Base-by-base conservation (phyloP, 1,140 invertebrate genomes). In the Papilio dardanus region DNA sequence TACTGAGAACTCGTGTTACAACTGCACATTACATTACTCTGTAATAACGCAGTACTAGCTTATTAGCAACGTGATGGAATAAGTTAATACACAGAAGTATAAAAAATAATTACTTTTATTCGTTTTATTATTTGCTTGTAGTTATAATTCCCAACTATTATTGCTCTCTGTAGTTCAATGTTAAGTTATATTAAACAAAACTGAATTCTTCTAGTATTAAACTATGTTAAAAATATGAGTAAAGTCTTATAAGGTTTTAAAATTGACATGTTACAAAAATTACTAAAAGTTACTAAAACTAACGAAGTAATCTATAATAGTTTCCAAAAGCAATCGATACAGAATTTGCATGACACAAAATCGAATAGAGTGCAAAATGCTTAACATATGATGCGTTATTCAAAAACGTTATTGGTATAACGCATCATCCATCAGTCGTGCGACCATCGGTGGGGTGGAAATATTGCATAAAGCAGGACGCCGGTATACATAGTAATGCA, bases 401-500 rank as follows among this genome's bases (percentile, higher is more conserved):
- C 87, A 90, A 91, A 71, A 92, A 89, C 91, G 88, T 92, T 92
- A 92, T 92, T 93, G 86, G 89, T 91, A 89, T 90, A 93, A 91
- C 88, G 91, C 88, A 89, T 90, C 91, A 93, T 93, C 91, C 90
- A 92, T 93, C 91, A 93, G 91, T 85, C 88, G 83, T 81, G 81
- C 74, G 80, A 82, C 77, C 86, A 85, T 91, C 86, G 79, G 81
- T 88, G 83, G 91, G 91, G 91, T 91, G 91, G 87, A 79, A 77
- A 77, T 79, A 85, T 82, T 84, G 79, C 83, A 71, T 68, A 74
- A 83, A 90, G 77, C 75, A 83, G 77, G 86, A 88, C 68, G 71
- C 75, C 28, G 65, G 78, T 74, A 88, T 31, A 42, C 35, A 33
- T 74, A 74, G 35, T 30, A 24, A 62, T 68, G n/a, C 67, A 77